Conservation (phyloP, 2,797 vertebrate species). For the Enteromius radiatus region DNA sequence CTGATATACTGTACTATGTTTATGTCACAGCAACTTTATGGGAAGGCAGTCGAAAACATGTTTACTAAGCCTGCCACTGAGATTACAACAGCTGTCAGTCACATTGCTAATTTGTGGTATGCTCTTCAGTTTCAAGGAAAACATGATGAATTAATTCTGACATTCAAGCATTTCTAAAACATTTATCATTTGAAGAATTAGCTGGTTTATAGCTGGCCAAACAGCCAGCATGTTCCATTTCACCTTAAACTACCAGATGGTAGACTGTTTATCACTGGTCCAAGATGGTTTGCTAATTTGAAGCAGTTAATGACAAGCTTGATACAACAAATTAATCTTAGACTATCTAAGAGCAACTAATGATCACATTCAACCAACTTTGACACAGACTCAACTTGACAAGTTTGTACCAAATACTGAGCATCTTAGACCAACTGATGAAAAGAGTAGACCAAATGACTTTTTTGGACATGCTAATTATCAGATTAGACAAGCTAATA, state of each 20-base stretch:
- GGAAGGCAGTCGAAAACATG: constrained; percentile 20
- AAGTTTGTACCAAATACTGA: background rate
- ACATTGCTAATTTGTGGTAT: background rate
- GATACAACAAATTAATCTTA: background rate
- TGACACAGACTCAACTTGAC: background rate
- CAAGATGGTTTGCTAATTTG: background rate
- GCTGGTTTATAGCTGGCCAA: background rate
- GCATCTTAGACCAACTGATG: background rate
- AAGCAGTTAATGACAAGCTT: background rate
- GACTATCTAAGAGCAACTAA: too few species aligned
- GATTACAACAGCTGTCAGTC: constrained; percentile 9
- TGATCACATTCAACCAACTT: too few species aligned
- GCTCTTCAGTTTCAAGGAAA: background rate
- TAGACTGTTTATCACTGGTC: background rate
- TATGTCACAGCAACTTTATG: background rate
- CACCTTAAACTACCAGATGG: background rate
- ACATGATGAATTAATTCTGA: background rate
- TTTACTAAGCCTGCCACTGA: constrained; percentile 17
- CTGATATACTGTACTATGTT: constrained; percentile 10
- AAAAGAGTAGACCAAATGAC: background rate
- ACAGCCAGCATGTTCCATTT: background rate
- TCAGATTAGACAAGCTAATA: background rate
- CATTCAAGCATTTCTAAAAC: background rate
- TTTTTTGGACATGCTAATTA: background rate
- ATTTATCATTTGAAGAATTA: background rate